Evolutionary conservation across 2,113 vertebrate species (phyloP), one percentile per base, ranked within the genome.

Genomic region (Cranoglanis bouderius): DNA sequence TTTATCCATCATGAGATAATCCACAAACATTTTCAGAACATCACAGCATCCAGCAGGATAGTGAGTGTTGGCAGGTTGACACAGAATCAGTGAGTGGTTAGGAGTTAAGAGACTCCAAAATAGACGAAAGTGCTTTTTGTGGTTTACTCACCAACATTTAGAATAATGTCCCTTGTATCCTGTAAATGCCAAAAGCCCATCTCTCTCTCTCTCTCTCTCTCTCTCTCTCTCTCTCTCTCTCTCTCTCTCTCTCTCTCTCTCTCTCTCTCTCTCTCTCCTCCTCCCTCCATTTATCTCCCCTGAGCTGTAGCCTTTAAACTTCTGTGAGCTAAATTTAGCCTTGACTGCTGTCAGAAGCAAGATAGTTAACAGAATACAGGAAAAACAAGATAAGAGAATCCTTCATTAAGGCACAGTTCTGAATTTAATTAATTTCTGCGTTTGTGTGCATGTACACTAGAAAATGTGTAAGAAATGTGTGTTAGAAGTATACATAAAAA

Each of bases 301-400:
- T 70, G 83, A 63, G 83, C 43, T 67, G 43, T 59, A 83, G 80
- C 80, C 87, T 88, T 88, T 83, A 74, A 84, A 83, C 81, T 74
- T 84, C 38, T 57, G 26, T 10, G n/a, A 57, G 74, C 88, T 81
- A 78, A 70, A 70, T 89, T 85, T 80, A 89, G 74, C 84, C 38
- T 32, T 72, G 14, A 51, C 63, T 40, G 49, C 14, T 72, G 65
- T 57, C 86, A 82, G 29, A 59, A 82, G 77, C 4, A 29, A 26
- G 70, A 38, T 21, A 29, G 1, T 53, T 67, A 70, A 65, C 61
- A 35, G 53, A 87, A 57, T n/a, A 51, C 32, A 29, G 26, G 49
- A 81, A 53, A 81, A 53, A 81, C 53, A 32, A 19, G 77, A 53
- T 53, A 19, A 53, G 49, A 53, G 4, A 29, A 55, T 82, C 26